Base-by-base conservation (phyloP, 2,113 vertebrate species). In the Rhodinocichla rosea region DNA sequence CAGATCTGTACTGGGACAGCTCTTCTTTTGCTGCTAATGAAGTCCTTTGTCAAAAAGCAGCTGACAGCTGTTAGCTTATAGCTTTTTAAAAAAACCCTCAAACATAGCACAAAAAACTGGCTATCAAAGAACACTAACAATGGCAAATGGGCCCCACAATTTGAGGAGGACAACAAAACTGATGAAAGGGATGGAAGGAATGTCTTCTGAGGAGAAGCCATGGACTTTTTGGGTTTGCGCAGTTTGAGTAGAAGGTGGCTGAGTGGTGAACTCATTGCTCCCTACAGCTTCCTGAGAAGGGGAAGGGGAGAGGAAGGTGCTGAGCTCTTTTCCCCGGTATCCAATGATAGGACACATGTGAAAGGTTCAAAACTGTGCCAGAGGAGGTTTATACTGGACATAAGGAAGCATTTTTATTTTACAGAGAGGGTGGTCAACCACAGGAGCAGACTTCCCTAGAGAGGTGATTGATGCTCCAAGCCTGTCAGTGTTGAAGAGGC, bases 271-370 rank as follows among this genome's bases (percentile, higher is more conserved):
- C 8, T 26, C 27, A 9, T 47, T 77, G 42, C 7, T 52, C 37
- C 28, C 26, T 33, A 10, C 27, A 64, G 3, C 4, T 60, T 80
- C 42, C 20, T 45, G 16, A 81, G 32, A 5, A 77, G 10, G 11
- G 6, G 6, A 69, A 39, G 2, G 6, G 32, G 27, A 74, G 44
- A 53, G 9, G 13, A 13, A 45, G 9, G 3, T 33, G 7, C 9
- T 87, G 40, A 60, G 7, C 6, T 83, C 63, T 70, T 84, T 17
- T 70, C 2, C 26, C 45, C 42, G 23, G 6, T 11, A 52, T 40
- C n/a, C 49, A 40, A 14, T 17, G 27, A 49, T 0, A 67, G 11
- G 14, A 62, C 1, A 7, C 1, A 1, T 7, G 9, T 23, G 15
- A 88, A n/a, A 39, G 11, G 20, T 47, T 57, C 9, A 81, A 81